Percentiles rank a stretch among this genome's conserved stretches.
Conservation (phyloP, 2,888 invertebrate species). For the Cheilosia urbana region DNA sequence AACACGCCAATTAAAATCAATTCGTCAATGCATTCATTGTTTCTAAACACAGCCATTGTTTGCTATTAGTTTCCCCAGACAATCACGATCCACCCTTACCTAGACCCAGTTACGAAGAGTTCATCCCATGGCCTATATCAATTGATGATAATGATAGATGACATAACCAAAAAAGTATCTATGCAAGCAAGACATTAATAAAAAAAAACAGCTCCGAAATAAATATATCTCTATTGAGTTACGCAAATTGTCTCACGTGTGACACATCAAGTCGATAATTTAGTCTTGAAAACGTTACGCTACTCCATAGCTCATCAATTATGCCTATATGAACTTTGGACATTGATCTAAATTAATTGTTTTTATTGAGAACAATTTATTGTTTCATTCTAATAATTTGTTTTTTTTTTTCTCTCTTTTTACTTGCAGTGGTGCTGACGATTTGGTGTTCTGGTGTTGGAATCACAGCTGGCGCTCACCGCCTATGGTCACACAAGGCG, state of each 20-base stretch:
- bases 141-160: background rate
- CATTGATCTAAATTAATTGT: conserved; percentile 59
- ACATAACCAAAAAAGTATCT: background rate
- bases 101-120: too few species aligned
- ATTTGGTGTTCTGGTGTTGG: conserved; percentile 92
- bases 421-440: conserved; percentile 84
- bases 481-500: conserved; percentile 92
- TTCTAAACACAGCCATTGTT: too few species aligned
- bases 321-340: conserved; percentile 35
- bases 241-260: conserved; percentile 41
- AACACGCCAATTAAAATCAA: too few species aligned
- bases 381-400: conserved; percentile 29
- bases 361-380: conserved; percentile 54
- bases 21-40: too few species aligned
- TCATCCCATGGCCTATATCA: too few species aligned
- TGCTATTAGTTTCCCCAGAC: too few species aligned
- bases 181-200: background rate
- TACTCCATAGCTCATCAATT: conserved; percentile 20
- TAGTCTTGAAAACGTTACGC: background rate
- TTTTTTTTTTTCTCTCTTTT: conserved; percentile 16
- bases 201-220: background rate
- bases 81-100: too few species aligned
- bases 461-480: conserved; percentile 92
- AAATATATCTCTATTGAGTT: background rate
- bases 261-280: conserved; percentile 37